These are phyloP conservation scores for Zaprionus taronus DNA, from an alignment of 1,140 invertebrate genomes.

Conservation along the genomic window DNA sequence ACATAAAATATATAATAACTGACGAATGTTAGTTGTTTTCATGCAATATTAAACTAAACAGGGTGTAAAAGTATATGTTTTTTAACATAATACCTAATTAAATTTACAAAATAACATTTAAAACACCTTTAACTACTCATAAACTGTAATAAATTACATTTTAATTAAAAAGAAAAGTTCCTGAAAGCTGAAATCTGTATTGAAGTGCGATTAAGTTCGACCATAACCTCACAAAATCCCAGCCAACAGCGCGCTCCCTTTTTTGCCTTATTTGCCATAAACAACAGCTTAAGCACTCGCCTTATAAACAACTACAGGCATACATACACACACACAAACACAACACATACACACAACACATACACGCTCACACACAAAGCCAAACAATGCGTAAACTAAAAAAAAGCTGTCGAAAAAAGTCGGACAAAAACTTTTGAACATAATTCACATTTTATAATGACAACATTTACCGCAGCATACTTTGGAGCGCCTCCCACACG, in stretches of 20 bases:
- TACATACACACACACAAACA: constrained; percentile 5
- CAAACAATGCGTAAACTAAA: constrained; percentile 26
- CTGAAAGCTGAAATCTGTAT: not conserved
- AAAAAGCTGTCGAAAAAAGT: constrained; percentile 12
- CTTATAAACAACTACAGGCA: constrained; percentile 17
- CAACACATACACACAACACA: not conserved
- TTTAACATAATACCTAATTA: too few relatives aligned
- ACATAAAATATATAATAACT: too few relatives aligned
- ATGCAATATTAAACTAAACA: too few relatives aligned
- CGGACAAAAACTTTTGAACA: constrained; percentile 16
- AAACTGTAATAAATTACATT: not conserved
- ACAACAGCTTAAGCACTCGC: constrained; percentile 17
- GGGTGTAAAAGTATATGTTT: too few relatives aligned
- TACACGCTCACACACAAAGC: constrained; percentile 5
- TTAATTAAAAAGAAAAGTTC: not conserved
- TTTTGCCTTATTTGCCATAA: constrained; percentile 13
- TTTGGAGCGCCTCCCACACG: constrained; percentile 7
- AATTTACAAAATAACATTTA: too few relatives aligned
- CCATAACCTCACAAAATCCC: not conserved
- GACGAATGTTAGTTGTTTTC: too few relatives aligned
- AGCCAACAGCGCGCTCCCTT: not conserved
- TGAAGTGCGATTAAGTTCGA: not conserved
- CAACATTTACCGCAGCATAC: constrained; percentile 37
- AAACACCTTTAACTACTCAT: too few relatives aligned
- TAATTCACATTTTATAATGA: constrained; percentile 41